phyloP scores from a whole-genome alignment of 1,140 invertebrate species.

The Drosophila sechellia region DNA sequence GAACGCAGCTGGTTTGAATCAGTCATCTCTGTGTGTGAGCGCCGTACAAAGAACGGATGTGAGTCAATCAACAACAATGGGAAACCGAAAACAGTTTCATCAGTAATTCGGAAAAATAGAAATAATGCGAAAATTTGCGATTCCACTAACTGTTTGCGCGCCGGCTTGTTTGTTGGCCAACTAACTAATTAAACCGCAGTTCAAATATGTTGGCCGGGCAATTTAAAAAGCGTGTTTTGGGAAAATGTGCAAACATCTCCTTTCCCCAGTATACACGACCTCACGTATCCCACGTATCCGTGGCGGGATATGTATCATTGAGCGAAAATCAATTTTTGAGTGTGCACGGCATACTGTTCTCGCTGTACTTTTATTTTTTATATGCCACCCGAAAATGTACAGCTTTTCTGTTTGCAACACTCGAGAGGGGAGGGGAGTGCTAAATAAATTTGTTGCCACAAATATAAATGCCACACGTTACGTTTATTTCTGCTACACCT shows the following conservation, averaged over 20 bases:
- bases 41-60: constrained; percentile 50
- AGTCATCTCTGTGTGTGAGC: constrained; percentile 12
- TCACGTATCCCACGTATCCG: not conserved
- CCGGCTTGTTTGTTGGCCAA: constrained; percentile 45
- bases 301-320: constrained; percentile 11
- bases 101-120: constrained; percentile 11
- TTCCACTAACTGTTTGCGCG: constrained; percentile 9
- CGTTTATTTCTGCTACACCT: constrained; percentile 68
- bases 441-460: constrained; percentile 76
- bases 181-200: constrained; percentile 76
- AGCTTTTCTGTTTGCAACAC: constrained; percentile 22
- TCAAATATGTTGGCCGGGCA: constrained; percentile 59
- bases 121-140: constrained; percentile 40
- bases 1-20: constrained; percentile 4
- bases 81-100: constrained; percentile 20
- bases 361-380: constrained; percentile 21
- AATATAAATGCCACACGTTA: constrained; percentile 79
- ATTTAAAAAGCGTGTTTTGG: constrained; percentile 58
- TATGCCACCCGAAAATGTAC: constrained; percentile 47
- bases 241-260: constrained; percentile 49
- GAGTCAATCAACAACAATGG: constrained; percentile 39
- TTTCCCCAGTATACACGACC: constrained; percentile 1
- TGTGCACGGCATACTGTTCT: constrained; percentile 36
- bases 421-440: constrained; percentile 16
- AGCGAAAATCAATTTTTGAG: constrained; percentile 69